phyloP scores from a whole-genome alignment of 1,140 invertebrate genomes.

The Chionoecetes opilio region DNA sequence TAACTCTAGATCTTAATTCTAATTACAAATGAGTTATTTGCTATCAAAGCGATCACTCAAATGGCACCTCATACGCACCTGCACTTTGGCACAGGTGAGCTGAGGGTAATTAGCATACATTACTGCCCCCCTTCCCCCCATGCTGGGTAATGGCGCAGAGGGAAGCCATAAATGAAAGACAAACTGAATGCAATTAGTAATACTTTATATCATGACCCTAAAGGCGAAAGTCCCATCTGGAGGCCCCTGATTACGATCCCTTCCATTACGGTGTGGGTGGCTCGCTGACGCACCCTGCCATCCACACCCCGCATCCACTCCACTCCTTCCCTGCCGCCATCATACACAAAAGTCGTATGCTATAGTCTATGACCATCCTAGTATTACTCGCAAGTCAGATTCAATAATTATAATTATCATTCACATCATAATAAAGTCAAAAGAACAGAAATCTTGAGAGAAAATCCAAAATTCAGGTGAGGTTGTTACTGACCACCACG shows the following conservation, averaged over 20 bases:
- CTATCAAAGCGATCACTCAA: not conserved
- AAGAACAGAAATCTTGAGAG: too few relatives aligned
- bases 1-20: not conserved
- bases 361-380: too few relatives aligned
- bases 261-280: not conserved
- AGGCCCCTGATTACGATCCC: not conserved
- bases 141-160: not conserved
- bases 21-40: not conserved
- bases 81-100: not conserved
- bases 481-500: too few relatives aligned
- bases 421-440: too few relatives aligned
- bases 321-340: not conserved
- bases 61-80: not conserved
- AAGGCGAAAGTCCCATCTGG: not conserved
- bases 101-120: constrained; percentile 16
- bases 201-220: not conserved
- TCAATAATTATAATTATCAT: too few relatives aligned
- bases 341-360: too few relatives aligned
- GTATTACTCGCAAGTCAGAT: too few relatives aligned
- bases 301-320: not conserved
- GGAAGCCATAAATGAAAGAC: constrained; percentile 8
- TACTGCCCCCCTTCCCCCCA: not conserved
- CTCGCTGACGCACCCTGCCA: not conserved
- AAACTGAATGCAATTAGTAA: constrained; percentile 1
- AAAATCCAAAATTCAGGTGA: too few relatives aligned